A percentile compares a stretch with the other conserved stretches of the same genome.
phyloP scores from a whole-genome alignment of 2,113 vertebrate genomes.

The Hyla sarda region DNA sequence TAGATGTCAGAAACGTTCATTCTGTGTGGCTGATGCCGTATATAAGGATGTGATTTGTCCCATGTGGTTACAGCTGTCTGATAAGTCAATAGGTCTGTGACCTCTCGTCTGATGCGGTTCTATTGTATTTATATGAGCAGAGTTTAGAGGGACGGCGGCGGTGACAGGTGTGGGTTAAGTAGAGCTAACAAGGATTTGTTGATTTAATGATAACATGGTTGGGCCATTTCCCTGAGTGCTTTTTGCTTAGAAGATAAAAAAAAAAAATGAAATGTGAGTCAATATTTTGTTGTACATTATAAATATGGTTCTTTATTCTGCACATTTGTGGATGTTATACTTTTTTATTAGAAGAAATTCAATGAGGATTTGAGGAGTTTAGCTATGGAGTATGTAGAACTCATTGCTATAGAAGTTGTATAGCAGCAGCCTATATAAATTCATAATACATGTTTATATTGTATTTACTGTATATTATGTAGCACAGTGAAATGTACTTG shows the following conservation, averaged over 20 bases:
- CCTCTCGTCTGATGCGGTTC: background rate
- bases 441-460: no score
- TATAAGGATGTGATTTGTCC: background rate
- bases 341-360: background rate
- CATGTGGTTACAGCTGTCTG: background rate
- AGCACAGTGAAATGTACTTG: no score
- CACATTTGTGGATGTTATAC: background rate
- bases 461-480: no score
- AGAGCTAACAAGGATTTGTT: slow-evolving; percentile 46
- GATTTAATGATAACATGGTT: slow-evolving; percentile 52
- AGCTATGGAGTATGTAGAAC: no score
- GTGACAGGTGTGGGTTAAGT: slow-evolving; percentile 42
- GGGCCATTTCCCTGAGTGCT: slow-evolving; percentile 39
- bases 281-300: background rate
- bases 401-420: no score
- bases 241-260: slow-evolving; percentile 9
- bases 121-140: background rate
- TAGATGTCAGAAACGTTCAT: background rate
- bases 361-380: no score
- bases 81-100: slow-evolving; percentile 25
- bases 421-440: no score
- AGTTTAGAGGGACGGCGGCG: background rate
- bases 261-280: no score
- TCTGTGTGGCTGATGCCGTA: background rate
- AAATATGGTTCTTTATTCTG: background rate